These are phyloP conservation scores for Furcula furcula DNA, from an alignment of 2,888 invertebrate genomes.

Conservation along the genomic window DNA sequence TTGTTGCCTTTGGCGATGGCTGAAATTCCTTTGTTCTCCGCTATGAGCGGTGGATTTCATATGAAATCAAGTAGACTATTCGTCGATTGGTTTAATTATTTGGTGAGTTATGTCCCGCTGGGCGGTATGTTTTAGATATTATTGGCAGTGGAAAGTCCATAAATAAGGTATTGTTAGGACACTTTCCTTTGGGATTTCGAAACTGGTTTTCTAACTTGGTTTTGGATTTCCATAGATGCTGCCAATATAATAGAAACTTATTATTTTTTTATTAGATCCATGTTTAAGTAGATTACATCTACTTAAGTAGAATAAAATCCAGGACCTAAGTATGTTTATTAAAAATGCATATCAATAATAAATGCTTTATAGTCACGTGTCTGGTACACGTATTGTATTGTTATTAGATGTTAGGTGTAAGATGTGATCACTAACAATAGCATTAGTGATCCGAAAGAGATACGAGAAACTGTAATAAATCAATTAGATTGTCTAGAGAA, in stretches of 20 bases:
- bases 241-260: neutral
- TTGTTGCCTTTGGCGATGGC: constrained; percentile 26
- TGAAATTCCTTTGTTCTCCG: constrained; percentile 29
- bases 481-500: no score
- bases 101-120: constrained; percentile 21
- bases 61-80: constrained; percentile 6
- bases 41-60: constrained; percentile 9
- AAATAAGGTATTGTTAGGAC: constrained; percentile 12
- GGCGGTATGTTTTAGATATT: no score
- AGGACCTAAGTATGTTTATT: no score
- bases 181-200: no score
- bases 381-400: constrained; percentile 47
- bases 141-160: constrained; percentile 15
- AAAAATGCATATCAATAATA: constrained; percentile 2
- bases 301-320: neutral
- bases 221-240: neutral
- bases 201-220: constrained; percentile 6
- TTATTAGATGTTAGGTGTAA: constrained; percentile 26
- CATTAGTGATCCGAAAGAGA: no score
- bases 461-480: no score
- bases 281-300: no score
- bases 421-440: no score
- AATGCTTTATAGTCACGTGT: constrained; percentile 29
- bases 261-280: no score
- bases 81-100: constrained; percentile 13